Percentiles rank a stretch among this genome's conserved stretches.
phyloP scores from a whole-genome alignment of 1,140 invertebrate genomes.

The Cyrtorhinus lividipennis region DNA sequence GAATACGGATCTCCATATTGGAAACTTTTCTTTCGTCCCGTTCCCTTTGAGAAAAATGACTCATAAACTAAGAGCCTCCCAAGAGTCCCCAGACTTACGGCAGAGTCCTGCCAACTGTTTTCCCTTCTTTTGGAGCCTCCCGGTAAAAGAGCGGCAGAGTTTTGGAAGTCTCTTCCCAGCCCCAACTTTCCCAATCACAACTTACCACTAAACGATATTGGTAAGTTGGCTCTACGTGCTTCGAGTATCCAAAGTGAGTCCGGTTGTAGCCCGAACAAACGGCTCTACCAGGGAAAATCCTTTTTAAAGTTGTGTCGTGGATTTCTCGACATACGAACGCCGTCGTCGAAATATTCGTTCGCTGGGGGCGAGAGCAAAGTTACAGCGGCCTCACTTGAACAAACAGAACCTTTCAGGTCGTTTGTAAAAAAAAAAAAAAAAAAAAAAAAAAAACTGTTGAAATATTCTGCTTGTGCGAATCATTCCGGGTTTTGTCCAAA shows the following conservation, averaged over 20 bases:
- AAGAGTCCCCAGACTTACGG: neutral
- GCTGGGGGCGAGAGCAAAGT: too few relatives aligned
- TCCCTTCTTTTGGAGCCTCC: neutral
- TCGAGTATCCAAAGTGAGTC: neutral
- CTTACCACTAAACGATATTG: neutral
- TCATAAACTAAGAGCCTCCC: neutral
- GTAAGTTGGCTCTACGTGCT: neutral
- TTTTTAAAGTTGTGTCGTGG: neutral
- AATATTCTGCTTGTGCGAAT: too few relatives aligned
- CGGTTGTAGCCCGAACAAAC: neutral
- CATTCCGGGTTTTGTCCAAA: too few relatives aligned
- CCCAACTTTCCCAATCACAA: neutral
- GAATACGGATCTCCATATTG: neutral
- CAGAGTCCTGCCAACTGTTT: neutral
- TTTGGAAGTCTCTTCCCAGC: neutral
- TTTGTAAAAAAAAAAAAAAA: too few relatives aligned
- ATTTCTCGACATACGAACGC: too few relatives aligned
- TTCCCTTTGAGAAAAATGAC: neutral
- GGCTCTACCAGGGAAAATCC: neutral
- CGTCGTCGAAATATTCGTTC: too few relatives aligned
- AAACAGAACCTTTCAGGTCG: too few relatives aligned
- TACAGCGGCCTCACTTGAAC: too few relatives aligned
- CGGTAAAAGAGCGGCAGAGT: neutral
- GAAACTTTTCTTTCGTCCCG: neutral
- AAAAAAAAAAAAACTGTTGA: too few relatives aligned